A percentile compares a stretch with the other conserved stretches of the same genome.
Evolutionary conservation across 2,113 vertebrate genomes (phyloP).

Genomic region (Pseudorhombus dupliciocellatus): DNA sequence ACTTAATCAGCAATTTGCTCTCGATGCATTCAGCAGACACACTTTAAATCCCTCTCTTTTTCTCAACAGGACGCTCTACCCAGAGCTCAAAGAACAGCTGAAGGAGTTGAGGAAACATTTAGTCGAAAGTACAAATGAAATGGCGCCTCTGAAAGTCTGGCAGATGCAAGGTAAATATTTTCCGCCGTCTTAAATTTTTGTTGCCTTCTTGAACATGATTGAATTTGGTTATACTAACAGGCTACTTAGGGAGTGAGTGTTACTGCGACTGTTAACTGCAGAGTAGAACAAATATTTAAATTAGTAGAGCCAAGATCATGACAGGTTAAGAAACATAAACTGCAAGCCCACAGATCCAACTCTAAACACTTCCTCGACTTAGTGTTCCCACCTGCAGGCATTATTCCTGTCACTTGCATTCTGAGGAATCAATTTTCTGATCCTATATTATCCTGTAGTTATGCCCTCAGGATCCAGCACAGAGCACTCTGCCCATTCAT

Average conservation of each 20-base stretch:
- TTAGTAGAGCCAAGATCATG: neutral
- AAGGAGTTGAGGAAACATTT: conserved; percentile 96
- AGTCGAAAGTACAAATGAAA: conserved; percentile 98
- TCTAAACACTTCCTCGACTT: conserved; percentile 15
- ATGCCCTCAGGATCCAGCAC: conserved; percentile 9
- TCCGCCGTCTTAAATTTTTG: neutral
- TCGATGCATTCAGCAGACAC: conserved; percentile 7
- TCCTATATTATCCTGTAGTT: conserved; percentile 36
- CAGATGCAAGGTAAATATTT: conserved; percentile 90
- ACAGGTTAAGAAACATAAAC: conserved; percentile 12
- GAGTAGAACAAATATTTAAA: conserved; percentile 21
- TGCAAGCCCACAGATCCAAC: neutral
- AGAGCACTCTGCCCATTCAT: conserved; percentile 18
- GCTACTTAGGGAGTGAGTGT: neutral
- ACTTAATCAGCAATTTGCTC: conserved; percentile 19
- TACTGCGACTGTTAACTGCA: conserved; percentile 6
- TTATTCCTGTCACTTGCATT: conserved; percentile 36
- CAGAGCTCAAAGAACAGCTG: conserved; percentile 89
- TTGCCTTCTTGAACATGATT: neutral
- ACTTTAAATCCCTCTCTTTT: conserved; percentile 16
- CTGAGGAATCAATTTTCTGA: conserved; percentile 47
- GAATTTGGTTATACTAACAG: conserved; percentile 10
- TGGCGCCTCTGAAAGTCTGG: conserved; percentile 98
- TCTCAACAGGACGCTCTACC: conserved; percentile 84
- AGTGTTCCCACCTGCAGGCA: conserved; percentile 26